Base-by-base conservation (phyloP, 2,888 invertebrate genomes). In the Drosophila flavopinicola region DNA sequence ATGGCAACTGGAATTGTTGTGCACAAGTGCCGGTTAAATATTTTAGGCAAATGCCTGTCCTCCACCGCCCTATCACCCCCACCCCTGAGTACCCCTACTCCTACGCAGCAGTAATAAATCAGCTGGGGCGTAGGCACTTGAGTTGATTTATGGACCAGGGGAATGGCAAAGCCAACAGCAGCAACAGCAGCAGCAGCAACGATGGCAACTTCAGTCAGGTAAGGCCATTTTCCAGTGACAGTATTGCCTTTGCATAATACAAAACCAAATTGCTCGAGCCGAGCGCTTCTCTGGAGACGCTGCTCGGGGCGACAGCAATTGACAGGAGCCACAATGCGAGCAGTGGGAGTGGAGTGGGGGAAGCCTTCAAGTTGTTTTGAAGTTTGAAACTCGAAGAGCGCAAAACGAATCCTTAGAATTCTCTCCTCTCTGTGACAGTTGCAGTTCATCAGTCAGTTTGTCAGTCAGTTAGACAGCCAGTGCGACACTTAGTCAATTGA, bases 101-200 rank as follows among this genome's bases (percentile, higher is more conserved):
- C 23, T 3, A 2, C 45, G 2, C n/a, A 13, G 15, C 29, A 37
- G 51, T 27, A 51, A 79, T 85, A 83, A 83, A 85, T 85, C 84
- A 83, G 79, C 84, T 85, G 79, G 80, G 86, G 86, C 84, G 79
- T 79, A 86, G 87, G 82, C 87, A 78, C 83, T 84, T 85, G 69
- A 87, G 78, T 87, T 84, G 83, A 84, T 84, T 84, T 84, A 84
- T 84, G 75, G 54, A 51, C 69, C 71, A 64, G 64, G 58, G 64
- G 69, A 54, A 74, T 64, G 85, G 74, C 67, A 76, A 60, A 30
- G 37, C 42, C 65, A 63, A 23, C 35, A 41, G 29, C 32, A 69
- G 29, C 61, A 37, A 9, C 10, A 10, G 6, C 10, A 37, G 20
- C 17, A 17, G 4, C n/a, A 35, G 0, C 24, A 24, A 23, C 1